Conservation (phyloP, 1,140 invertebrate genomes). For the Phenacoccus solenopsis region DNA sequence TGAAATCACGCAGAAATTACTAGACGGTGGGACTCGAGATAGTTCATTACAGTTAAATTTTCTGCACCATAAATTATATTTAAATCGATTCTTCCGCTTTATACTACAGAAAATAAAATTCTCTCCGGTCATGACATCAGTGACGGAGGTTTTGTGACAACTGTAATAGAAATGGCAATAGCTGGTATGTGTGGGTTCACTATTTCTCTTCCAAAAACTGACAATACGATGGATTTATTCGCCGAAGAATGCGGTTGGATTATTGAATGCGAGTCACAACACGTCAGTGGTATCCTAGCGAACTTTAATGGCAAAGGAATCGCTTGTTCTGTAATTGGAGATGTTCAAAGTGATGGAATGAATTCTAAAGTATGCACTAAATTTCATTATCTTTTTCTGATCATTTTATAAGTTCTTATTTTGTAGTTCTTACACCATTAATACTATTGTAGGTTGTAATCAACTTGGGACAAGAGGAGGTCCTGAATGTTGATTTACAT, state of each 20-base stretch:
- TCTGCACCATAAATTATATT: neutral
- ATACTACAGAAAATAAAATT: slow-evolving; percentile 48
- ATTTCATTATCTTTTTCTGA: neutral
- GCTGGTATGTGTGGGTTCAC: slow-evolving; percentile 71
- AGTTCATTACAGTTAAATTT: too few relatives aligned
- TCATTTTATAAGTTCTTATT: slow-evolving; percentile 3
- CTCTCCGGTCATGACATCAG: slow-evolving; percentile 91
- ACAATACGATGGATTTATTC: slow-evolving; percentile 51
- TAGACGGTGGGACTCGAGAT: slow-evolving; percentile 43
- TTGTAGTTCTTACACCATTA: too few relatives aligned
- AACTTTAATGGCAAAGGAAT: slow-evolving; percentile 47
- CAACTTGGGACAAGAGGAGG: slow-evolving; percentile 41
- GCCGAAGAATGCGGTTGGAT: slow-evolving; percentile 85
- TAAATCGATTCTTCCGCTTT: slow-evolving; percentile 16
- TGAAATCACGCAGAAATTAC: slow-evolving; percentile 64
- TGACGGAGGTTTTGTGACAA: slow-evolving; percentile 86
- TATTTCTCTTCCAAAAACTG: slow-evolving; percentile 44
- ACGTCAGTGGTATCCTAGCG: slow-evolving; percentile 45
- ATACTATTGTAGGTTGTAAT: slow-evolving; percentile 48
- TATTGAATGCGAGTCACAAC: slow-evolving; percentile 55
- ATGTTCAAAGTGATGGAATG: slow-evolving; percentile 48
- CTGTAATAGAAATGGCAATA: slow-evolving; percentile 89
- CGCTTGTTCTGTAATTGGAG: slow-evolving; percentile 59
- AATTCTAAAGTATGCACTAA: slow-evolving; percentile 38
- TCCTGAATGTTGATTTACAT: slow-evolving; percentile 50